phyloP scores from a whole-genome alignment of 2,888 invertebrate species.

The Neria commutata region DNA sequence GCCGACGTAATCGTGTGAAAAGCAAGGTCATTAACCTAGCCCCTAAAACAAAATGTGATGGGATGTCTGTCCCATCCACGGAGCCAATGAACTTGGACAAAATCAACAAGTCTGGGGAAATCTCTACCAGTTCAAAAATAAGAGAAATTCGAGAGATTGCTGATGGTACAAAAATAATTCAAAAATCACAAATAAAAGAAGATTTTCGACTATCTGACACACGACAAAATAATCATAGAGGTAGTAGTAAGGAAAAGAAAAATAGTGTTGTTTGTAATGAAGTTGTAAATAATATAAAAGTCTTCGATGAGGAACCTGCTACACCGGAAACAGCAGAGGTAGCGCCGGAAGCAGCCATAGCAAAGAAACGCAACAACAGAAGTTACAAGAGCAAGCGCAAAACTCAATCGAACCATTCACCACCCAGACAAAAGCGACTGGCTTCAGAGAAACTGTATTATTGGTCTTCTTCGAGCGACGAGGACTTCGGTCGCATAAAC shows the following conservation, averaged over 20 bases:
- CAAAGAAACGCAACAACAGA: slow-evolving; percentile 14
- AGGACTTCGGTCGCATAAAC: slow-evolving; percentile 65
- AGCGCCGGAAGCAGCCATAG: background rate
- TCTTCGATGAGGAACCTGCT: slow-evolving; percentile 8
- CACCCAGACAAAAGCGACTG: slow-evolving; percentile 57
- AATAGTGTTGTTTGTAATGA: background rate
- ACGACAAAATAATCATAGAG: slow-evolving; percentile 16
- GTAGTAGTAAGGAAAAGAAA: slow-evolving; percentile 10
- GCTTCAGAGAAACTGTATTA: slow-evolving; percentile 67
- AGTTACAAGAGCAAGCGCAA: slow-evolving; percentile 43
- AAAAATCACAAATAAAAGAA: no score
- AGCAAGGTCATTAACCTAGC: slow-evolving; percentile 9
- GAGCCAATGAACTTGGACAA: no score
- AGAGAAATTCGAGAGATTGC: no score
- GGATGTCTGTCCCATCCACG: no score
- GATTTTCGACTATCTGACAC: slow-evolving; percentile 2
- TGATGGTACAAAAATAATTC: no score
- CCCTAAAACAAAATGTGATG: background rate
- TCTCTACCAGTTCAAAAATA: no score
- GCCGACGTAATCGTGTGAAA: slow-evolving; percentile 14
- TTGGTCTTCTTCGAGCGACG: slow-evolving; percentile 76
- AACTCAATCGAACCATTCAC: slow-evolving; percentile 48
- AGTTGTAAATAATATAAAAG: slow-evolving; percentile 17
- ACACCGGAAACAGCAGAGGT: background rate
- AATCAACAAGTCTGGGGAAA: no score